Conservation (phyloP, 2,888 invertebrate genomes). For the Achlya flavicornis region DNA sequence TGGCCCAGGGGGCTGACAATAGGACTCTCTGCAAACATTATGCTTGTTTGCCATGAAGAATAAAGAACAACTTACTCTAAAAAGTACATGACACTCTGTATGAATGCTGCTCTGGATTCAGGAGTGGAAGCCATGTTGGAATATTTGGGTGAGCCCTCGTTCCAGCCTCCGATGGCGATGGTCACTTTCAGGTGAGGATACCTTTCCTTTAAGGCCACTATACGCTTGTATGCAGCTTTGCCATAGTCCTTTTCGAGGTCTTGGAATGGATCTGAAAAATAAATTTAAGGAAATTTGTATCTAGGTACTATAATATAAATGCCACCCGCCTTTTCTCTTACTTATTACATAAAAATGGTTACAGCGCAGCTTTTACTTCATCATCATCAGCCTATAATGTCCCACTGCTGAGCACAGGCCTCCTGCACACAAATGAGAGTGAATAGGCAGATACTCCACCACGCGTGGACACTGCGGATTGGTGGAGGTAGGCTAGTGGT, state of each 20-base stretch:
- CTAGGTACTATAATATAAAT: not conserved
- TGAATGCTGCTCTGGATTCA: conserved; percentile 86
- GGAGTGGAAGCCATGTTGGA: conserved; percentile 87
- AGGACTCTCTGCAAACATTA: no score
- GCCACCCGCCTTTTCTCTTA: no score
- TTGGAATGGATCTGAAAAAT: conserved; percentile 87
- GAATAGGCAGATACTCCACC: no score
- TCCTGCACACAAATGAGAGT: no score
- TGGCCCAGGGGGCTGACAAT: no score
- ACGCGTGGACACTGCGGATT: no score
- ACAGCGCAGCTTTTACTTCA: no score
- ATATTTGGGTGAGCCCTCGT: conserved; percentile 91
- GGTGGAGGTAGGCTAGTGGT: no score
- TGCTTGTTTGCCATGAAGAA: no score
- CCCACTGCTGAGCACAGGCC: no score
- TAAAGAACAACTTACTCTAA: conserved; percentile 66
- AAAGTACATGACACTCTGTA: conserved; percentile 87
- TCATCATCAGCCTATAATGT: no score
- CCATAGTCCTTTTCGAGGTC: conserved; percentile 91
- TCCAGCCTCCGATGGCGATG: conserved; percentile 96
- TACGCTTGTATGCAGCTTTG: conserved; percentile 87
- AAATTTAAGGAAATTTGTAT: not conserved
- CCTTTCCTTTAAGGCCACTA: conserved; percentile 86
- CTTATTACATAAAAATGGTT: no score
- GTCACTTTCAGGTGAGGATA: conserved; percentile 90